A percentile compares a stretch with the other conserved stretches of the same genome.
phyloP scores from a whole-genome alignment of 1,140 invertebrate species.

The Ooceraea biroi region DNA sequence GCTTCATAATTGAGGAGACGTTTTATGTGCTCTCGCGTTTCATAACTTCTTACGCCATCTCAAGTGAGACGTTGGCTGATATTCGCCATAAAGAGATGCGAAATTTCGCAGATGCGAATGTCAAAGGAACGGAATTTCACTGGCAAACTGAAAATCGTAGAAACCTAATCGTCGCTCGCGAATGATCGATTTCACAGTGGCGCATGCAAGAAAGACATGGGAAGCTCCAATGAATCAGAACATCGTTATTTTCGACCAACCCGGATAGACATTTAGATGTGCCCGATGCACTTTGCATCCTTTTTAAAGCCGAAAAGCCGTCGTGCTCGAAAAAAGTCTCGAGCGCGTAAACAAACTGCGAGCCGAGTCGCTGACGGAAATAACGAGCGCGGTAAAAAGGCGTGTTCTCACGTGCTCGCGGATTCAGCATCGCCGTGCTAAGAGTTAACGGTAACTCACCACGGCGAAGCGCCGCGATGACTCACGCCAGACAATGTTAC shows the following conservation, averaged over 20 bases:
- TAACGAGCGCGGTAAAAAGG: slow-evolving; percentile 54
- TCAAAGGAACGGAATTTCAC: background rate
- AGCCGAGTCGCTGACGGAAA: slow-evolving; percentile 33
- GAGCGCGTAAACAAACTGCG: slow-evolving; percentile 34
- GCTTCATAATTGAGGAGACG: slow-evolving; percentile 52
- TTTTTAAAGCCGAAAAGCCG: background rate
- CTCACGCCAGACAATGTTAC: slow-evolving; percentile 59
- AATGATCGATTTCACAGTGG: background rate
- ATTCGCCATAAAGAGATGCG: background rate
- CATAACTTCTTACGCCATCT: slow-evolving; percentile 55
- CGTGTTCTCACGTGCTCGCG: slow-evolving; percentile 72
- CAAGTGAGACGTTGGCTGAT: slow-evolving; percentile 40
- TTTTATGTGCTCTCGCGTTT: slow-evolving; percentile 56
- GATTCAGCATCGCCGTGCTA: slow-evolving; percentile 67
- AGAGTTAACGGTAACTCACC: slow-evolving; percentile 73
- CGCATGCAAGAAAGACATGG: background rate
- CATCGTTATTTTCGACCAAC: background rate
- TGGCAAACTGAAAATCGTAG: background rate
- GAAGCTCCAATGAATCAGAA: background rate
- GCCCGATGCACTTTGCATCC: slow-evolving; percentile 3
- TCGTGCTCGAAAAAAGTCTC: slow-evolving; percentile 11
- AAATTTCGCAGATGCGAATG: slow-evolving; percentile 6
- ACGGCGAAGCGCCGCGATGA: slow-evolving; percentile 56
- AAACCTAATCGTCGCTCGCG: background rate
- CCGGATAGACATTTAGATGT: background rate